These are phyloP conservation scores for Chrysomallon squamiferum DNA, from an alignment of 1,140 invertebrate species.

Conservation along the genomic window DNA sequence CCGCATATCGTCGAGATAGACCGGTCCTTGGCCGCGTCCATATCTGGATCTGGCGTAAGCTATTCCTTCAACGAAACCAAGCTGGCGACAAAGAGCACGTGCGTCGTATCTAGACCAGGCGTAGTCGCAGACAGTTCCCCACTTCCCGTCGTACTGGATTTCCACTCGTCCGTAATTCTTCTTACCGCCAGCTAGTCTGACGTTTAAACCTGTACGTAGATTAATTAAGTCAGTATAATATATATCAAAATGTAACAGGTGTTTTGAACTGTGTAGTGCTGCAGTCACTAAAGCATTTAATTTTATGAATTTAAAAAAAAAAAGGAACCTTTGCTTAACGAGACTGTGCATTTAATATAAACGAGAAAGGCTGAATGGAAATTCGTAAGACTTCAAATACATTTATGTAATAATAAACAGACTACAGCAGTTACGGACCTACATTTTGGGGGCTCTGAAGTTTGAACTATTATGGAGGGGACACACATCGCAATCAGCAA, in stretches of 20 bases:
- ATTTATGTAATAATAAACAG: too few relatives aligned
- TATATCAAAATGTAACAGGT: slow-evolving; percentile 3
- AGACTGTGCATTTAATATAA: too few relatives aligned
- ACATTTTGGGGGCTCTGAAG: too few relatives aligned
- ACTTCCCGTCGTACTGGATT: slow-evolving; percentile 38
- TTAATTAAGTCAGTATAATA: neutral
- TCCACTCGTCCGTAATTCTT: slow-evolving; percentile 65
- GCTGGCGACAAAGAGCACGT: slow-evolving; percentile 45
- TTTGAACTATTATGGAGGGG: too few relatives aligned
- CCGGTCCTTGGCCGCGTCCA: slow-evolving; percentile 23
- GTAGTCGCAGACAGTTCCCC: slow-evolving; percentile 51
- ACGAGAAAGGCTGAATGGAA: too few relatives aligned
- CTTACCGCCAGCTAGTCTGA: slow-evolving; percentile 25
- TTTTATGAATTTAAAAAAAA: neutral
- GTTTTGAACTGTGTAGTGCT: neutral
- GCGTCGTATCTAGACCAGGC: slow-evolving; percentile 45
- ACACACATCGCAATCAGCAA: too few relatives aligned
- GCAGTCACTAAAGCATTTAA: neutral
- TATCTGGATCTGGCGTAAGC: slow-evolving; percentile 24
- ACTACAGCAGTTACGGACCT: too few relatives aligned
- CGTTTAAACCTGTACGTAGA: slow-evolving; percentile 21
- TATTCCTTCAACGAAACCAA: slow-evolving; percentile 40
- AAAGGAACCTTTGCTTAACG: too few relatives aligned
- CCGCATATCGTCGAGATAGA: slow-evolving; percentile 41
- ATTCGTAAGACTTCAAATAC: too few relatives aligned